Conservation (phyloP, 2,113 vertebrate species). For the Sturnus vulgaris region DNA sequence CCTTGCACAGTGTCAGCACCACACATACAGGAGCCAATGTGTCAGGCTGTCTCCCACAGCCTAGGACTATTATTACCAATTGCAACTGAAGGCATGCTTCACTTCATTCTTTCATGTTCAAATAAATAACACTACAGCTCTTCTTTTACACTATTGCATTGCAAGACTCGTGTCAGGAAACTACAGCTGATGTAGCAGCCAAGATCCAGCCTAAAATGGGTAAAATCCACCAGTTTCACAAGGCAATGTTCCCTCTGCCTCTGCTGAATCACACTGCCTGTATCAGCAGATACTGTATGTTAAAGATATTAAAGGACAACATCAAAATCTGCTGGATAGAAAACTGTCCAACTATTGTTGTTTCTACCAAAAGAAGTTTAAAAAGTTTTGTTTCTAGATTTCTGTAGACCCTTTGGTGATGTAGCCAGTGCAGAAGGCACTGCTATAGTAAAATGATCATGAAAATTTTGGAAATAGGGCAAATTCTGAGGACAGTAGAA, state of each 20-base stretch:
- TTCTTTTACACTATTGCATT: not conserved
- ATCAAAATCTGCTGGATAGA: fast-evolving
- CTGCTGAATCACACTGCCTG: not conserved
- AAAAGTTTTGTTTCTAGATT: not conserved
- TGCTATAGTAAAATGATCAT: not conserved
- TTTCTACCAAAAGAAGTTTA: not conserved
- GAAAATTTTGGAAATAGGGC: not conserved
- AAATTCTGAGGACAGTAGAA: not conserved
- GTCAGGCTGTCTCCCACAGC: not conserved
- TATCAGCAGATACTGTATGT: not conserved
- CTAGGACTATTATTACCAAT: not conserved
- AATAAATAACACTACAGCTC: not conserved
- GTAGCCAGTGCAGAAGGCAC: not conserved
- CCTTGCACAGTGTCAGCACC: not conserved
- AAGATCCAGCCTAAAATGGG: not conserved
- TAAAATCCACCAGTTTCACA: not conserved
- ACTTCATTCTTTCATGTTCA: not conserved
- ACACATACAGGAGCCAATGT: not conserved
- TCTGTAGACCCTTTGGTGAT: not conserved
- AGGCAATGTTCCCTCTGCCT: not conserved
- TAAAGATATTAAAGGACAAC: not conserved
- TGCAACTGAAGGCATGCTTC: not conserved
- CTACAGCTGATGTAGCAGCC: not conserved
- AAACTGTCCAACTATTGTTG: not conserved
- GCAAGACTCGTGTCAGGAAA: not conserved